Base-by-base conservation (phyloP, 2,888 invertebrate species). In the Ceramica pisi region DNA sequence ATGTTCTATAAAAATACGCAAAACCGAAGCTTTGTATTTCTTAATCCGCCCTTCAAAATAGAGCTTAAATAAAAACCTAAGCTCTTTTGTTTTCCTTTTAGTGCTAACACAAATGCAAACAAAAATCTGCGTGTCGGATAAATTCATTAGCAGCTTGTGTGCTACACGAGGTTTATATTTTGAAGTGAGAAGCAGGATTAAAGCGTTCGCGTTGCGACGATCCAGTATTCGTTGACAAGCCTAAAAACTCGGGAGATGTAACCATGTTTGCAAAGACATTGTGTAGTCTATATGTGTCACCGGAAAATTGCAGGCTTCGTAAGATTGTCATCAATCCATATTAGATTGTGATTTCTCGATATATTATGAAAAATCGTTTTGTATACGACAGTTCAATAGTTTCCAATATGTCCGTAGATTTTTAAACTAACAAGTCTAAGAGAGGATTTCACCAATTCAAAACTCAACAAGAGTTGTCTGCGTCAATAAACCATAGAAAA, bases 121-220 rank as follows among this genome's bases (percentile, higher is more conserved):
- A 23, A 48, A 41, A 59, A 53, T 26, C 16, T n/a, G 35, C 19
- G 14, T 35, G 9, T 44, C 19, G 23, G n/a, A n/a, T 48, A 41
- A 70, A 72, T 55, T 55, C 26, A 9, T 21, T 59, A 31, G 26
- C 46, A 31, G 16, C 19, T 16, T 38, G 57, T 16, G 35, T 46
- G 14, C 4, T 53, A 19, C 35, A 19, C 21, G 44, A 38, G 55
- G 14, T 46, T 60, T 55, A 68, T 55, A 51, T 23, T 67, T 50
- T 23, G 60, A 48, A 41, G 14, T 57, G 53, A 31, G 41, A n/a
- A 16, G 21, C 19, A 35, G 46, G 51, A 59, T 75, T 67, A 75
- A 64, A 51, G 41, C 19, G 44, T 55, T 41, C 46, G 16, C 26
- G 23, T 50, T 41, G 26, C 48, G 4, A 19, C 48, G 68, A 23